Conservation (phyloP, 1,140 invertebrate species). For the Conus ventricosus region DNA sequence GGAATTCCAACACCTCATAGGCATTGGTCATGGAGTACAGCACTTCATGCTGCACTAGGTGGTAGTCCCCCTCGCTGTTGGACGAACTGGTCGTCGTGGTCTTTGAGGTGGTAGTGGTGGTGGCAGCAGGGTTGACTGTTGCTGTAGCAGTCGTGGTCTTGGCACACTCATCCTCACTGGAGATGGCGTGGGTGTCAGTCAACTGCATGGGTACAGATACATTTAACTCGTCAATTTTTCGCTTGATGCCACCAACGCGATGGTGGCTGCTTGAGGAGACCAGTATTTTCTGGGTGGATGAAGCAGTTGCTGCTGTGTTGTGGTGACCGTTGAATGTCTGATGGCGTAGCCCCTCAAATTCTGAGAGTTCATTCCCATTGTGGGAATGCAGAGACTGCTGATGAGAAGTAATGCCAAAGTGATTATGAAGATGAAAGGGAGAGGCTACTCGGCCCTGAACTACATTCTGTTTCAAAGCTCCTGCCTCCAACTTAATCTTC, state of each 20-base stretch:
- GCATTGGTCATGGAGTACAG: constrained; percentile 92
- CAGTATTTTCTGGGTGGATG: constrained; percentile 73
- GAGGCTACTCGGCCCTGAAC: constrained; percentile 44
- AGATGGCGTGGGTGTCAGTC: constrained; percentile 68
- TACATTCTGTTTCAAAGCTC: constrained; percentile 66
- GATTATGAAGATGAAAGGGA: constrained; percentile 39
- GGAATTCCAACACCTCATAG: constrained; percentile 98
- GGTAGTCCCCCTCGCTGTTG: constrained; percentile 92
- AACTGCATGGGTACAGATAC: constrained; percentile 68
- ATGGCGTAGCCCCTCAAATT: constrained; percentile 44
- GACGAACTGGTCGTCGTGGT: constrained; percentile 75
- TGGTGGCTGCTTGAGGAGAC: constrained; percentile 74
- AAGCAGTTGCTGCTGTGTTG: constrained; percentile 23
- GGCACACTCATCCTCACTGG: constrained; percentile 70
- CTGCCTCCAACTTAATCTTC: constrained; percentile 68
- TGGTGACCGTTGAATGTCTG: constrained; percentile 32
- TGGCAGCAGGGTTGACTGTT: constrained; percentile 84
- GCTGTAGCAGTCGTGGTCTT: constrained; percentile 82
- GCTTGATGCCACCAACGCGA: constrained; percentile 67
- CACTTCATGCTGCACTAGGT: constrained; percentile 98
- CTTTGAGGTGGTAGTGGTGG: constrained; percentile 85
- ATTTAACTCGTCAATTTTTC: constrained; percentile 66
- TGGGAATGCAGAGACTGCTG: constrained; percentile 58
- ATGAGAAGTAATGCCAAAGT: constrained; percentile 34
- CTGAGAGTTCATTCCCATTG: constrained; percentile 59